Evolutionary conservation across 1,140 invertebrate species (phyloP).

Genomic region (Drosophila takahashii): DNA sequence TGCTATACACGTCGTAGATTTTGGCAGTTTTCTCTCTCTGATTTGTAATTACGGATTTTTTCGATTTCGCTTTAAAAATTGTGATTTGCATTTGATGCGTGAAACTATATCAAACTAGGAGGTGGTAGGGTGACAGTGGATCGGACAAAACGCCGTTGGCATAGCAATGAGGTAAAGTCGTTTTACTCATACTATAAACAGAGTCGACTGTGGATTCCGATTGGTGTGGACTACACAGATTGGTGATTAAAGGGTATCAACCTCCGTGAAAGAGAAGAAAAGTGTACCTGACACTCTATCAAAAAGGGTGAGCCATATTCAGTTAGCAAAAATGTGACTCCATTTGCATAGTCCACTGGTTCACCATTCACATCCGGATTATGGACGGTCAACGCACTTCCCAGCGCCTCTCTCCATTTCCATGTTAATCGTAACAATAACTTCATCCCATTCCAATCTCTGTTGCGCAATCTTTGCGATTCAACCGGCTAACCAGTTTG

Average conservation of each 20-base stretch:
- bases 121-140: not conserved
- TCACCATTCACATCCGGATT: constrained; percentile 20
- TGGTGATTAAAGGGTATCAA: too few relatives aligned
- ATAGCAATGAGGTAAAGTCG: constrained; percentile 47
- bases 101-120: constrained; percentile 38
- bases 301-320: not conserved
- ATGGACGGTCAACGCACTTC: constrained; percentile 36
- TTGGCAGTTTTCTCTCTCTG: constrained; percentile 43
- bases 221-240: too few relatives aligned
- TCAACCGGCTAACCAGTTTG: constrained; percentile 25
- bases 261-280: too few relatives aligned
- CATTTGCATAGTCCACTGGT: not conserved
- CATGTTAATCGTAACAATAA: constrained; percentile 23
- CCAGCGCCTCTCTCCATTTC: not conserved
- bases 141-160: constrained; percentile 30
- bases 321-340: not conserved
- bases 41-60: constrained; percentile 31
- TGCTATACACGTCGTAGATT: constrained; percentile 18
- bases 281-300: not conserved
- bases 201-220: too few relatives aligned
- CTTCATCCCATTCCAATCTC: constrained; percentile 33
- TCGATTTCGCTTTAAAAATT: constrained; percentile 42
- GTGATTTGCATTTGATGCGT: constrained; percentile 49
- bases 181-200: not conserved
- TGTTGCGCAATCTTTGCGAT: constrained; percentile 32